Evolutionary conservation across 2,888 invertebrate genomes (phyloP).

Genomic region (Pristionchus arcanus): DNA sequence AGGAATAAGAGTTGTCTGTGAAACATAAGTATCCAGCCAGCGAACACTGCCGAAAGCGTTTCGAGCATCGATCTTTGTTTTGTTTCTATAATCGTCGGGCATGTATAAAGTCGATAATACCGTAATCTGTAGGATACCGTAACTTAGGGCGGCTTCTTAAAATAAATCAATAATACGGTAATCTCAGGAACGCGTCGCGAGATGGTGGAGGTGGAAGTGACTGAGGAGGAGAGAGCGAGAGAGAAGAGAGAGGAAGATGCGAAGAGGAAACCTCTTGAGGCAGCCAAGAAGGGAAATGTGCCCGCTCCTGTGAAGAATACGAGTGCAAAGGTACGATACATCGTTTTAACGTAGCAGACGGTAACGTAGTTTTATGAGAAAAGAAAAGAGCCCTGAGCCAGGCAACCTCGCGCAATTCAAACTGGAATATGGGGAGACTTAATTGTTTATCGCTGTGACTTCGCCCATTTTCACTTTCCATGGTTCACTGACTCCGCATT

Average conservation of each 20-base stretch:
- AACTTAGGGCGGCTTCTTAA: neutral
- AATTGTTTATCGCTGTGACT: too few relatives aligned
- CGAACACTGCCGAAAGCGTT: too few relatives aligned
- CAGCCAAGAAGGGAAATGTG: slow-evolving; percentile 41
- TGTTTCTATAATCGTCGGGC: neutral
- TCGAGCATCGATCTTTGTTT: too few relatives aligned
- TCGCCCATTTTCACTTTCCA: too few relatives aligned
- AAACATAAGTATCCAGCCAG: too few relatives aligned
- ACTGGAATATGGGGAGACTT: too few relatives aligned
- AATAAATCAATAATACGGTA: neutral
- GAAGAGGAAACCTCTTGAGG: neutral
- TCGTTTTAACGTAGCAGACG: too few relatives aligned
- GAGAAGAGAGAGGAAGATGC: slow-evolving; percentile 23
- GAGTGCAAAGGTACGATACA: neutral
- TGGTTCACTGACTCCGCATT: too few relatives aligned
- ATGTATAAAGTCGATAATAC: neutral
- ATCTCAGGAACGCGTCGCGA: slow-evolving; percentile 46
- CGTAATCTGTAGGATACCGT: neutral
- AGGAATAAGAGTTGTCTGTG: too few relatives aligned
- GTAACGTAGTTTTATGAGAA: too few relatives aligned
- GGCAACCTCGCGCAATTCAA: too few relatives aligned
- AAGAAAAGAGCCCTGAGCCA: too few relatives aligned
- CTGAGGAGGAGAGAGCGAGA: neutral
- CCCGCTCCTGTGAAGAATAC: neutral
- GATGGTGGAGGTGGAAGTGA: slow-evolving; percentile 43